These are phyloP conservation scores for Tenthredo mesomela DNA, from an alignment of 2,888 invertebrate genomes.

Conservation along the genomic window DNA sequence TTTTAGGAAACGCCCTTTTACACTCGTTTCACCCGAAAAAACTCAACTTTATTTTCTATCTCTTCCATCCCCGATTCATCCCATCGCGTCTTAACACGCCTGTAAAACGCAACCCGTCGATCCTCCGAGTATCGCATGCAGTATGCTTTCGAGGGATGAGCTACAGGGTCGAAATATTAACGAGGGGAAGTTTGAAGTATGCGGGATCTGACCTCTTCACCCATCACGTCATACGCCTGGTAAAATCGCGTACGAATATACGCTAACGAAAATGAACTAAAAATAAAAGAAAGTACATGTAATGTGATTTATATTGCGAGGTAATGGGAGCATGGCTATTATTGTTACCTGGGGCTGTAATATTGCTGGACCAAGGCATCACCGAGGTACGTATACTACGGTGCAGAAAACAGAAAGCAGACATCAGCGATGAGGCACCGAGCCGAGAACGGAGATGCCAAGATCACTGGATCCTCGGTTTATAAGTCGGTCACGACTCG, in stretches of 20 bases:
- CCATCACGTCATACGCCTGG: slow-evolving; percentile 64
- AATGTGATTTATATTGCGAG: slow-evolving; percentile 72
- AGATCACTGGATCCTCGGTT: slow-evolving; percentile 50
- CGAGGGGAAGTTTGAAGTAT: neutral
- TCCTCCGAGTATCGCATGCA: slow-evolving; percentile 62
- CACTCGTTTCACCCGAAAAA: neutral
- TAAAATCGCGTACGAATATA: slow-evolving; percentile 53
- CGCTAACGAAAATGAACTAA: neutral
- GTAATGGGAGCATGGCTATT: slow-evolving; percentile 72
- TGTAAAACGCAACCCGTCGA: slow-evolving; percentile 67
- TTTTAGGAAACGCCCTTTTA: slow-evolving; percentile 20
- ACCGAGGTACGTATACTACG: slow-evolving; percentile 12
- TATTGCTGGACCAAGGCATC: slow-evolving; percentile 5
- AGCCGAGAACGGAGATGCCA: slow-evolving; percentile 14
- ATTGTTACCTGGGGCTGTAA: slow-evolving; percentile 66
- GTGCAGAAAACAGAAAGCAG: slow-evolving; percentile 34
- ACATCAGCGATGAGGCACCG: neutral
- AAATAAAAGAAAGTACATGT: slow-evolving; percentile 15
- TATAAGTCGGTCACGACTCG: slow-evolving; percentile 64
- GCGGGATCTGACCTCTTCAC: slow-evolving; percentile 63
- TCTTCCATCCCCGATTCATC: neutral
- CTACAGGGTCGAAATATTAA: neutral
- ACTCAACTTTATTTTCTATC: neutral
- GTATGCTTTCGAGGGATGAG: slow-evolving; percentile 19
- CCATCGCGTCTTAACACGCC: slow-evolving; percentile 57